Percentiles rank a stretch among this genome's conserved stretches.
These are phyloP conservation scores for Dynastes tityus DNA, from an alignment of 2,888 invertebrate species.

Conservation along the genomic window DNA sequence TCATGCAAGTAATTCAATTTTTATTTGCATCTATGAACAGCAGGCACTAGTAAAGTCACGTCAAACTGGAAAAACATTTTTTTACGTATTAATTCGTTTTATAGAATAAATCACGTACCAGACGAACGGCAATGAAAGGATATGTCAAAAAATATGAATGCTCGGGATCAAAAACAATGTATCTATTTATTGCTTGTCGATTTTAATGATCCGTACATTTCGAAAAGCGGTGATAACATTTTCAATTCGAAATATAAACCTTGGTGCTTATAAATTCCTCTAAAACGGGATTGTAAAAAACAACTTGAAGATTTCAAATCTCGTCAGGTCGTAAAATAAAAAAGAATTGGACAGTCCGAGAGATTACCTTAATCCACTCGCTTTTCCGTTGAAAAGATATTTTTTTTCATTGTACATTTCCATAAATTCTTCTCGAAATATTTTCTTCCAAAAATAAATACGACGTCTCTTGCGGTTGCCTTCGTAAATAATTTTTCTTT, in stretches of 20 bases:
- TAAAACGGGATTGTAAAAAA: too few species aligned
- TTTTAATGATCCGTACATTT: neutral
- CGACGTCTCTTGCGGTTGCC: too few species aligned
- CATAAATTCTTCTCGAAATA: neutral
- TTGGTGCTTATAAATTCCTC: too few species aligned
- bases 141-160: neutral
- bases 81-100: constrained; percentile 7
- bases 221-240: neutral
- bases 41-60: neutral
- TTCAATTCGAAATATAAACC: too few species aligned
- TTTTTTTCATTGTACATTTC: too few species aligned
- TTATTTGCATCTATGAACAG: constrained; percentile 27
- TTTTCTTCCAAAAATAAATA: neutral
- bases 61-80: neutral
- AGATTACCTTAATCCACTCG: too few species aligned
- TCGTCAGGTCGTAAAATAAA: too few species aligned
- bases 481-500: neutral
- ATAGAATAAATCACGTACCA: neutral
- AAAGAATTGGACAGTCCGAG: too few species aligned
- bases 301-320: too few species aligned
- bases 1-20: constrained; percentile 38
- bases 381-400: too few species aligned
- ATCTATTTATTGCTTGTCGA: neutral
- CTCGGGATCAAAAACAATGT: neutral
- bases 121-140: neutral